These are phyloP conservation scores for Drosophila sucinea DNA, from an alignment of 1,140 invertebrate genomes.

Conservation along the genomic window DNA sequence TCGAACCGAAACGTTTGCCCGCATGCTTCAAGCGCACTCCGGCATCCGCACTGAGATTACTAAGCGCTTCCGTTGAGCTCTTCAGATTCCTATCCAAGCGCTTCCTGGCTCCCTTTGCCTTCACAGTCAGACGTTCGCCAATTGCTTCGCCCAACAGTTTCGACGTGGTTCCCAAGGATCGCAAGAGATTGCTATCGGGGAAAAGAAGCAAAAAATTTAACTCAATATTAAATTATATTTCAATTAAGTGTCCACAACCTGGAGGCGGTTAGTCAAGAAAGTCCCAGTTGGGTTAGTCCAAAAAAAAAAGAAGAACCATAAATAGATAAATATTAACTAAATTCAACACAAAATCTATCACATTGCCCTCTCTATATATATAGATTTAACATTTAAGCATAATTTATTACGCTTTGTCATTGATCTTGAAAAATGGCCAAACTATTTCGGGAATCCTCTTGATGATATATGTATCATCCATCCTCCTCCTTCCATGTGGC, in stretches of 20 bases:
- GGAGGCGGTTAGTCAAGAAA: background rate
- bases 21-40: constrained; percentile 63
- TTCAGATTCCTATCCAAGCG: constrained; percentile 78
- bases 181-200: constrained; percentile 65
- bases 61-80: constrained; percentile 68
- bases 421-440: constrained; percentile 53
- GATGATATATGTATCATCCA: constrained; percentile 37
- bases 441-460: constrained; percentile 47
- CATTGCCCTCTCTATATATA: constrained; percentile 17
- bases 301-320: background rate
- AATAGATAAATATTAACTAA: constrained; percentile 3
- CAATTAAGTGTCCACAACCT: background rate
- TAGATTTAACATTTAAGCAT: background rate
- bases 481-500: no score
- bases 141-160: constrained; percentile 79
- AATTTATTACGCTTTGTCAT: constrained; percentile 27
- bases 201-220: background rate
- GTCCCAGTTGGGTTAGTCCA: background rate
- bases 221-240: background rate
- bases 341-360: constrained; percentile 7
- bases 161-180: constrained; percentile 76
- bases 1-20: constrained; percentile 63
- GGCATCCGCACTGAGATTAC: constrained; percentile 67
- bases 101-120: constrained; percentile 73
- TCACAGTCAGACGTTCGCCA: constrained; percentile 69